These are phyloP conservation scores for Morpho achilles DNA, from an alignment of 2,888 invertebrate species.

Conservation along the genomic window DNA sequence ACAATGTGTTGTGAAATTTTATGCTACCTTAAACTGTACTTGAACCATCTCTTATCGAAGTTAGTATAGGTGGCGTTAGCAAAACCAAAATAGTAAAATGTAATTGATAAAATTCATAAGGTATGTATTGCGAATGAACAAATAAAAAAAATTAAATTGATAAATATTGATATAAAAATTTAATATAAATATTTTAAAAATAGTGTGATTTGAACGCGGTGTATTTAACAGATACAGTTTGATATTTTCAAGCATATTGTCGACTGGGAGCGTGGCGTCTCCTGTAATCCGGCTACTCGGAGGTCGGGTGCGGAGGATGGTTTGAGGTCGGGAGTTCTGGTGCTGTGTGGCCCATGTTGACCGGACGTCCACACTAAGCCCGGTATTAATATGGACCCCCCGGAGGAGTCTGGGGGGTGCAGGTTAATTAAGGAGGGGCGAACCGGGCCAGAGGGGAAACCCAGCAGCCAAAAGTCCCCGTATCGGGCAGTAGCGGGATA, in stretches of 20 bases:
- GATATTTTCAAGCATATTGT: conserved; percentile 31
- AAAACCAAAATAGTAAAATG: too few relatives aligned
- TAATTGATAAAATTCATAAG: too few relatives aligned
- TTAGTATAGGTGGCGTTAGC: too few relatives aligned
- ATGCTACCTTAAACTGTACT: too few relatives aligned
- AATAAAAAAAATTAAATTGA: background rate
- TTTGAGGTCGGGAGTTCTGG: conserved; percentile 89
- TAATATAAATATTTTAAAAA: background rate
- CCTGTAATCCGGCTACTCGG: conserved; percentile 99
- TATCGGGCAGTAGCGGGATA: conserved; percentile 99
- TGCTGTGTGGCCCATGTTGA: conserved; percentile 80
- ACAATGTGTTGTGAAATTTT: too few relatives aligned
- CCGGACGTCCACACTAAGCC: conserved; percentile 98
- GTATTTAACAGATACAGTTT: background rate
- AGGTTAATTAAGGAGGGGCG: conserved; percentile 76
- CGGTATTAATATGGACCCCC: conserved; percentile 96
- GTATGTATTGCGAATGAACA: background rate
- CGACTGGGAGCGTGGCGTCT: conserved; percentile 97
- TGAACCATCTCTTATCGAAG: too few relatives aligned
- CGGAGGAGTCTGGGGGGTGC: conserved; percentile 86
- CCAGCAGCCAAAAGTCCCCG: conserved; percentile 99
- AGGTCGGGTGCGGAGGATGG: conserved; percentile 94
- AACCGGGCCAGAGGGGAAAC: conserved; percentile 99
- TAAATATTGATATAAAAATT: background rate
- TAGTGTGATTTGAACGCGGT: conserved; percentile 8